These are phyloP conservation scores for Carlito syrichta DNA, from an alignment of 2,113 vertebrate species.

Conservation along the genomic window DNA sequence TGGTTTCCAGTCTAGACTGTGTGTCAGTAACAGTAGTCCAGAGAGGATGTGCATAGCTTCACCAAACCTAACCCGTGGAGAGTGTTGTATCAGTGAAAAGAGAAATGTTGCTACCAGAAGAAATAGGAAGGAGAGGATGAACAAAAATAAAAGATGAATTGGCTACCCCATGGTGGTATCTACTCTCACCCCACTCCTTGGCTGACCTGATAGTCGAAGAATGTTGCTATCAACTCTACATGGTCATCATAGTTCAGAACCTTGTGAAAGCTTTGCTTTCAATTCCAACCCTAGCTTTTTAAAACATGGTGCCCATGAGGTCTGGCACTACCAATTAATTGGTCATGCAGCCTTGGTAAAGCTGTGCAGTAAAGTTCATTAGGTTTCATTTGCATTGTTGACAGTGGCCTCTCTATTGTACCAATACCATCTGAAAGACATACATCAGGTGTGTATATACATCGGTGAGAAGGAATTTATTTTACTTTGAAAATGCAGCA, in stretches of 20 bases:
- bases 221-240: neutral
- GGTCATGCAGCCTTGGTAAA: neutral
- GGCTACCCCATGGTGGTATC: rapidly evolving
- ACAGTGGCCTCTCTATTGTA: neutral
- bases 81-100: neutral
- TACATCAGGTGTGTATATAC: neutral
- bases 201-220: neutral
- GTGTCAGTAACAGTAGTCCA: too few species aligned
- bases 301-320: too few species aligned
- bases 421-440: neutral
- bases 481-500: neutral
- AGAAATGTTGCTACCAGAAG: neutral
- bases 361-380: rapidly evolving
- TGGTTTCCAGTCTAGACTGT: neutral
- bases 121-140: neutral
- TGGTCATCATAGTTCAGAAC: neutral
- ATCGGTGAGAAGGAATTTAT: neutral
- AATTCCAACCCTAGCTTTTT: neutral
- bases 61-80: neutral
- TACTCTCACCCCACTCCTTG: neutral
- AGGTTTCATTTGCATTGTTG: neutral
- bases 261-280: neutral
- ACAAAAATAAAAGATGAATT: neutral
- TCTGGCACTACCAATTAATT: too few species aligned
- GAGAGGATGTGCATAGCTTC: too few species aligned